Conservation (phyloP, 1,140 invertebrate genomes). For the Charaxes varanes region DNA sequence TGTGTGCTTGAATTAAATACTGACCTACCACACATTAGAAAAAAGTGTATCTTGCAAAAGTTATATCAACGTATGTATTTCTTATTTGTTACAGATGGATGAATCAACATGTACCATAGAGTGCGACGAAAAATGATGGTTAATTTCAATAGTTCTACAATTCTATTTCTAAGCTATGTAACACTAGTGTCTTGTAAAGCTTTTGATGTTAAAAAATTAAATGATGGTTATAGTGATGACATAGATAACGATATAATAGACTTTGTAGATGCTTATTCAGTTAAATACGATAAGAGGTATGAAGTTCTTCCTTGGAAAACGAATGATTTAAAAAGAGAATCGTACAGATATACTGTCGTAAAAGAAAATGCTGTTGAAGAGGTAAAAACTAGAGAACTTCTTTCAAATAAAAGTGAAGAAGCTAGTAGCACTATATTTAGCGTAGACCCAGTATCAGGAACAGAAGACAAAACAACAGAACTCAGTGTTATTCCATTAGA, state of each 20-base stretch:
- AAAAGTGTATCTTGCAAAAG: too few species aligned
- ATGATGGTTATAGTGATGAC: conserved; percentile 27
- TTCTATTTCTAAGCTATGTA: conserved; percentile 31
- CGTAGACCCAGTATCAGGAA: conserved; percentile 6
- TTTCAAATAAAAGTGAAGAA: conserved; percentile 15
- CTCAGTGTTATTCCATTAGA: conserved; percentile 59
- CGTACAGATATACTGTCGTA: conserved; percentile 47
- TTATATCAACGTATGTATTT: too few species aligned
- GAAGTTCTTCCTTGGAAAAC: conserved; percentile 36
- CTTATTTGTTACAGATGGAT: conserved; percentile 54
- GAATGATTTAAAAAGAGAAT: conserved; percentile 46
- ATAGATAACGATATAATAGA: conserved; percentile 62
- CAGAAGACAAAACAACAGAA: conserved; percentile 31
- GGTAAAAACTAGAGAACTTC: conserved; percentile 16
- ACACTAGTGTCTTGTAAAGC: conserved; percentile 27
- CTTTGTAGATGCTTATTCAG: conserved; percentile 43
- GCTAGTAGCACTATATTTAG: conserved; percentile 6
- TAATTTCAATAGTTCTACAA: conserved; percentile 28
- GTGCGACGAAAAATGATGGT: conserved; percentile 50
- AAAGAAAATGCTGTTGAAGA: conserved; percentile 25
- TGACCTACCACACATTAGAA: too few species aligned
- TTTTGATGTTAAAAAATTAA: conserved; percentile 27
- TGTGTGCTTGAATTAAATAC: too few species aligned
- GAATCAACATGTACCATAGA: conserved; percentile 40
- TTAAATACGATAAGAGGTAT: conserved; percentile 44